A percentile compares a stretch with the other conserved stretches of the same genome.
These are phyloP conservation scores for Polydrusus cervinus DNA, from an alignment of 2,888 invertebrate species.

Conservation along the genomic window DNA sequence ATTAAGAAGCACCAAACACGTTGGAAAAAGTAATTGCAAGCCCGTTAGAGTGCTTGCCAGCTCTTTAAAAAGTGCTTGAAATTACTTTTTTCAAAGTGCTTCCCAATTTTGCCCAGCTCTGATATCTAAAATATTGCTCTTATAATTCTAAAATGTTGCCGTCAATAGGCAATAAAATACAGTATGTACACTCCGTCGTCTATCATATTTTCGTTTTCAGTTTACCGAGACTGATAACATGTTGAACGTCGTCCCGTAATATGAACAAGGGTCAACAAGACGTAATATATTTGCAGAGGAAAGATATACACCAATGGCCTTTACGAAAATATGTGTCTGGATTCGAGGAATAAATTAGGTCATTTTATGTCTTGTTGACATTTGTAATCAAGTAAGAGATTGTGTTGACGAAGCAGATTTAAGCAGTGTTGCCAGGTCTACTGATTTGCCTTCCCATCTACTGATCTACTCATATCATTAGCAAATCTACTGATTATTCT, in stretches of 20 bases:
- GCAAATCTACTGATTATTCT: too few species aligned
- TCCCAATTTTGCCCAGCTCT: too few species aligned
- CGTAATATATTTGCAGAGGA: background rate
- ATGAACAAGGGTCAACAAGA: conserved; percentile 6
- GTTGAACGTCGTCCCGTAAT: background rate
- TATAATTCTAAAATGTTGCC: too few species aligned
- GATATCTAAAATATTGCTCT: too few species aligned
- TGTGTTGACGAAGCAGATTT: background rate
- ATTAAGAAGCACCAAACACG: too few species aligned
- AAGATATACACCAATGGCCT: background rate
- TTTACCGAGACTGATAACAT: background rate
- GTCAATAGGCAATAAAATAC: background rate
- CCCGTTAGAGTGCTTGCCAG: too few species aligned
- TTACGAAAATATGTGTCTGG: conserved; percentile 5
- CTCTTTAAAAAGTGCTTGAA: too few species aligned
- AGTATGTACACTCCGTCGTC: background rate
- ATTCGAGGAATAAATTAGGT: background rate
- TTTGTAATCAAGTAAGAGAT: conserved; percentile 1
- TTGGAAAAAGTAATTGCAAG: too few species aligned
- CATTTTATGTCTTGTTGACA: conserved; percentile 4
- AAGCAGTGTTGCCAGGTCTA: too few species aligned
- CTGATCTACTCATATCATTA: too few species aligned
- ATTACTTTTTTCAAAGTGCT: too few species aligned
- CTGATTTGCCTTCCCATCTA: too few species aligned
- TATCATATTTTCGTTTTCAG: background rate